Percentiles rank a stretch among this genome's conserved stretches.
These are phyloP conservation scores for Pseudopodoces humilis DNA, from an alignment of 2,113 vertebrate genomes.

Conservation along the genomic window DNA sequence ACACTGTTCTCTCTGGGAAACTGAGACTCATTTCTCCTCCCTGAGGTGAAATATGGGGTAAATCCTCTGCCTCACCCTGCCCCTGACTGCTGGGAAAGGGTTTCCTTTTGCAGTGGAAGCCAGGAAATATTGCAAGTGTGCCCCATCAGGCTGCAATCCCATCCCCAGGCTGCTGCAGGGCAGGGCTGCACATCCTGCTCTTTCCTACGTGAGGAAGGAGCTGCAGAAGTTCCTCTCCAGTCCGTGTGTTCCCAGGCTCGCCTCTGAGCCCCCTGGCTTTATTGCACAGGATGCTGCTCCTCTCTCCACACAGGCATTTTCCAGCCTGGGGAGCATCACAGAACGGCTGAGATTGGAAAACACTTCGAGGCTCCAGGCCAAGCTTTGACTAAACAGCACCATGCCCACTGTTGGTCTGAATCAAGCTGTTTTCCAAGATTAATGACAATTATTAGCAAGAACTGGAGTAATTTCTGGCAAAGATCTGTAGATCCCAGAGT, in stretches of 20 bases:
- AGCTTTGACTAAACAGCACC: not conserved
- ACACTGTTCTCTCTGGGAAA: not conserved
- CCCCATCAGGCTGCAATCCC: not conserved
- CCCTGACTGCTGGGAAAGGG: not conserved
- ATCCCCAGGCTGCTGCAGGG: too few relatives aligned
- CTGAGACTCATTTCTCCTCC: not conserved
- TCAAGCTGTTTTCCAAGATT: not conserved
- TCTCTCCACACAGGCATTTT: not conserved
- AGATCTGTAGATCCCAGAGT: not conserved
- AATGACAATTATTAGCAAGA: not conserved
- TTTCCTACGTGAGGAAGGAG: not conserved
- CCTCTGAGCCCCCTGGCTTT: not conserved
- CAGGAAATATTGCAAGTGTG: not conserved
- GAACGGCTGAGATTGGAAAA: accelerated
- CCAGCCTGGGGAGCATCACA: accelerated
- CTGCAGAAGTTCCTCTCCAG: not conserved
- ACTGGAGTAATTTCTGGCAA: not conserved
- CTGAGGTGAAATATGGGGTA: not conserved
- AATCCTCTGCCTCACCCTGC: not conserved
- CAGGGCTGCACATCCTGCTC: not conserved
- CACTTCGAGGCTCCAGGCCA: not conserved
- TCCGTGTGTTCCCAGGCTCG: not conserved
- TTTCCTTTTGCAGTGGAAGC: not conserved
- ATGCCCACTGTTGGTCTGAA: not conserved
- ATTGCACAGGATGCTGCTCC: not conserved